Evolutionary conservation across 92 coral and sea anemone genomes (phyloP).

Genomic region (Zoanthus solanderi): DNA sequence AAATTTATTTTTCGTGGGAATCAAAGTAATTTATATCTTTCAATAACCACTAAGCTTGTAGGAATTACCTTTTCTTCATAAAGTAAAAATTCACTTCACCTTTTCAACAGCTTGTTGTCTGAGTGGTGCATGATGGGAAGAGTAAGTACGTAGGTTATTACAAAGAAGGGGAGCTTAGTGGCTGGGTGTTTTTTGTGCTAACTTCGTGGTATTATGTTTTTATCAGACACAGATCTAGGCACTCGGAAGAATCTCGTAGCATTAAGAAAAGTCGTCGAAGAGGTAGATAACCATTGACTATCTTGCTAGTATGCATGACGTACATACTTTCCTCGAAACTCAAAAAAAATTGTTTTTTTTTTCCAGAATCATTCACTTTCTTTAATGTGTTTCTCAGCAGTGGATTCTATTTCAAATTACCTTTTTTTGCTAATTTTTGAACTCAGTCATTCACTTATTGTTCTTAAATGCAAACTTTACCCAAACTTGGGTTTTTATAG

Average conservation of each 20-base stretch:
- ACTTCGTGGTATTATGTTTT: conserved; percentile 58
- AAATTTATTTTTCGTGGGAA: neutral
- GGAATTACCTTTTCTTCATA: neutral
- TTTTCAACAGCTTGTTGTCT: conserved; percentile 22
- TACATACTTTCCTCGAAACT: no score
- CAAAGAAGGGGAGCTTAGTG: conserved; percentile 28
- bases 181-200: conserved; percentile 9
- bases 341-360: no score
- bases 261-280: conserved; percentile 88
- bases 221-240: conserved; percentile 87
- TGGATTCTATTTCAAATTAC: no score
- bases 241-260: conserved; percentile 85
- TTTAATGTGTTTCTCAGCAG: no score
- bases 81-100: neutral
- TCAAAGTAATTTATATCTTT: neutral
- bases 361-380: no score
- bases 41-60: neutral
- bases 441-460: no score
- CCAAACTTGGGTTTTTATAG: no score
- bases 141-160: conserved; percentile 24
- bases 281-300: conserved; percentile 27
- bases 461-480: no score
- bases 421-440: no score
- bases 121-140: conserved; percentile 51
- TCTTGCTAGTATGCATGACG: no score